Base-by-base conservation (phyloP, 2,888 invertebrate genomes). In the Protodeltote pygarga region DNA sequence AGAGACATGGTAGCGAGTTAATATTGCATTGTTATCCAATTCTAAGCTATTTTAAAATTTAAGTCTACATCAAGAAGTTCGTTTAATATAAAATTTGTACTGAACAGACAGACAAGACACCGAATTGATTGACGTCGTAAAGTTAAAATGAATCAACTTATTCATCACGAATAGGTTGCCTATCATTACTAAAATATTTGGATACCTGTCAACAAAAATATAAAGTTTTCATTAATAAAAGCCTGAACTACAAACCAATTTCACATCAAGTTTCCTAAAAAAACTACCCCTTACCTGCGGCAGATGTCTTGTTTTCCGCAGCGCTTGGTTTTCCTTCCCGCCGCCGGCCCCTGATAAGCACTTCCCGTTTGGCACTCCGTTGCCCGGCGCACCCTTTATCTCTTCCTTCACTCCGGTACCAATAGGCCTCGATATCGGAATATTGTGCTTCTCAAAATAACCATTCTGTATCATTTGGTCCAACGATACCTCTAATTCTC, bases 381-480 rank as follows among this genome's bases (percentile, higher is more conserved):
- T 60, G 27, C 23, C 35, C 38, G 55, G 9, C 31, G 46, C 27
- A 0, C 62, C 60, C 44, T 71, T 73, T 69, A 78, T 75, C 73
- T 84, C 84, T 67, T 83, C 84, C 62, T 68, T 70, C 37, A 37
- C 68, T 9, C 58, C 69, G 42, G 67, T 70, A 47, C 71, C 77
- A 55, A 83, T 67, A 19, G 86, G 83, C 58, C 75, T 72, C 28
- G 79, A 73, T 73, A 89, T 91, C 20, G 87, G 90, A 38, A 91
- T 90, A 37, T 91, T 92, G 32, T 90, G 89, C 67, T 89, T 92
- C 68, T 91, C 92, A 41, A 92, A 90, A 69, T 92, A 92, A 8
- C 91, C 92, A 37, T 92, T 92, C 45, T 92, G 90, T 57, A 91
- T 92, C 87, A 92, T 92, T 51, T 92, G 92, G 57, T 91, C 92